Evolutionary conservation across 1,140 invertebrate species (phyloP).

Genomic region (Helicorthomorpha holstii): DNA sequence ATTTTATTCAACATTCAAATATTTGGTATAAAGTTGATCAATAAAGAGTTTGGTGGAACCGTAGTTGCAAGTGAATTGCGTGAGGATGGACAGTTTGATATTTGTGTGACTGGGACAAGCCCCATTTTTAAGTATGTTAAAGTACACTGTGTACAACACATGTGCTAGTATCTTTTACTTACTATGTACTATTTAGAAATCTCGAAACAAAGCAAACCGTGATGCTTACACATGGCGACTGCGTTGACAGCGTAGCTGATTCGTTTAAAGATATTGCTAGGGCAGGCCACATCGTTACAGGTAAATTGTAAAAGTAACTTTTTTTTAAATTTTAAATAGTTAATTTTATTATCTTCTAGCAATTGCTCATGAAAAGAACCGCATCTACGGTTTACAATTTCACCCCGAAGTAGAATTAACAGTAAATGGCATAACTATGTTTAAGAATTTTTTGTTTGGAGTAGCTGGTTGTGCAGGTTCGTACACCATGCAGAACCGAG

Average conservation of each 20-base stretch:
- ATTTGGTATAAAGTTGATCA: conserved; percentile 56
- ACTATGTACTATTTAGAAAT: conserved; percentile 37
- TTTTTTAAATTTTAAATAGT: neutral
- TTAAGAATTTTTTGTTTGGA: conserved; percentile 89
- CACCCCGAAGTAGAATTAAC: conserved; percentile 95
- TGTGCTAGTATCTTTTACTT: neutral
- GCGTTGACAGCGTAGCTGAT: conserved; percentile 75
- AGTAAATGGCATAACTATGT: conserved; percentile 71
- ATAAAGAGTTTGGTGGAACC: conserved; percentile 93
- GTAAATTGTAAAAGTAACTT: conserved; percentile 14
- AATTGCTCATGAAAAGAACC: conserved; percentile 77
- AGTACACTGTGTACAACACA: neutral
- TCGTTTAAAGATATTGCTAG: conserved; percentile 64
- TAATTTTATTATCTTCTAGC: conserved; percentile 29
- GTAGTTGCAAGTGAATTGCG: conserved; percentile 67
- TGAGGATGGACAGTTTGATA: conserved; percentile 87
- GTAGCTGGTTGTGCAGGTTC: conserved; percentile 67
- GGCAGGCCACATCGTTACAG: conserved; percentile 63
- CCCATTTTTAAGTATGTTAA: conserved; percentile 77
- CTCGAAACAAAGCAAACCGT: conserved; percentile 74
- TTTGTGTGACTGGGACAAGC: conserved; percentile 76
- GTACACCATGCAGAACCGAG: conserved; percentile 74
- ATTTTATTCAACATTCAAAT: neutral
- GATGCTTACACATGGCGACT: conserved; percentile 91
- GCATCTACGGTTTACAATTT: conserved; percentile 94